Percentiles rank a stretch among this genome's conserved stretches.
Conservation (phyloP, 2,888 invertebrate species). For the Stenolophus ochropezus region DNA sequence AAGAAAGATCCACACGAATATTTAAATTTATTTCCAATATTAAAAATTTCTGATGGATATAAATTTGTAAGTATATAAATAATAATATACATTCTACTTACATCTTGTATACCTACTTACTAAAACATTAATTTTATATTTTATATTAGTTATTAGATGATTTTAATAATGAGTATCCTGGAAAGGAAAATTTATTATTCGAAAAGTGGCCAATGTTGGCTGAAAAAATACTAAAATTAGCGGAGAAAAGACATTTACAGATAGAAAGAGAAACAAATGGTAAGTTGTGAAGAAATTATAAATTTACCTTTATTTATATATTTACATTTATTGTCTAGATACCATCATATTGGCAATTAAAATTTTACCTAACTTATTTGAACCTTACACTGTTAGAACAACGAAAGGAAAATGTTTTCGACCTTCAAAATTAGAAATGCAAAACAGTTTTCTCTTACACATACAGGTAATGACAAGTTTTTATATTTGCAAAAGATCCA, state of each 20-base stretch:
- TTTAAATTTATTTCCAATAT: no score
- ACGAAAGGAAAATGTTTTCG: conserved; percentile 2
- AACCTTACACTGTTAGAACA: neutral
- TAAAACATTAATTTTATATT: no score
- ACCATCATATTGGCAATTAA: no score
- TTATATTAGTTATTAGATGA: neutral
- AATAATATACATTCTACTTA: neutral
- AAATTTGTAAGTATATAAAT: neutral
- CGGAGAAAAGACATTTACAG: neutral
- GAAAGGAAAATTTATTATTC: neutral
- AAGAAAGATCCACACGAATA: conserved; percentile 4
- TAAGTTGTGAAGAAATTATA: neutral
- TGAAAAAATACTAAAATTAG: neutral
- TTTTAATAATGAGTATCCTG: neutral
- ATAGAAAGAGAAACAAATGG: neutral
- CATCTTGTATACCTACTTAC: no score
- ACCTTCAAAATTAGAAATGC: conserved; percentile 6
- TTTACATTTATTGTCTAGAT: neutral
- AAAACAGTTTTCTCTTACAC: neutral
- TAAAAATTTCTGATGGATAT: no score
- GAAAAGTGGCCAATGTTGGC: neutral
- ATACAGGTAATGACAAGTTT: neutral
- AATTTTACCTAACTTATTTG: neutral
- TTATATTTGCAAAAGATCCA: no score
- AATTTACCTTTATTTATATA: neutral